Evolutionary conservation across 1,140 invertebrate species (phyloP).

Genomic region (Glomeris maerens): DNA sequence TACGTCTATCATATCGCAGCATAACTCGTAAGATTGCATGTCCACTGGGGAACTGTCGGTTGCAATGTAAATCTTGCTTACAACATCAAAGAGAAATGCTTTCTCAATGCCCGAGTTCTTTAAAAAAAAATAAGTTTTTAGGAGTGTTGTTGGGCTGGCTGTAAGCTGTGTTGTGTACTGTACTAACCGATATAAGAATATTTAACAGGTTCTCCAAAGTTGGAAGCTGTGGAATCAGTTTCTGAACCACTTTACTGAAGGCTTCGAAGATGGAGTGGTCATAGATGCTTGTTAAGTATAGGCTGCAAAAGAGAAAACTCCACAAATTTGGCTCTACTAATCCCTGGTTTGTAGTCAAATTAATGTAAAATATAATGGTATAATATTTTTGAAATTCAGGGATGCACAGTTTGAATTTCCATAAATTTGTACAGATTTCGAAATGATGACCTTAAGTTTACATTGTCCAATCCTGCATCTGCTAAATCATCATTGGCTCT

Average conservation of each 20-base stretch:
- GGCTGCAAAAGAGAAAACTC: conserved; percentile 38
- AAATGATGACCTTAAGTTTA: conserved; percentile 46
- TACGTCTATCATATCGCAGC: conserved; percentile 99
- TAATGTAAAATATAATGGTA: conserved; percentile 1
- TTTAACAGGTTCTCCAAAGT: conserved; percentile 97
- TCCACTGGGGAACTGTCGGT: conserved; percentile 98
- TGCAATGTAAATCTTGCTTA: conserved; percentile 98
- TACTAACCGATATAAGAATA: conserved; percentile 90
- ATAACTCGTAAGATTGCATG: conserved; percentile 98
- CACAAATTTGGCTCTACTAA: neutral
- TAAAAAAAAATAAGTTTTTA: conserved; percentile 13
- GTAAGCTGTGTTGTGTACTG: neutral
- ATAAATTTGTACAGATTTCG: no score
- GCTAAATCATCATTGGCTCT: conserved; percentile 84
- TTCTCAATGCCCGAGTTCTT: conserved; percentile 97
- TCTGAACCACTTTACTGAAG: conserved; percentile 99
- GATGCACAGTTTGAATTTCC: no score
- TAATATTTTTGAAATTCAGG: neutral
- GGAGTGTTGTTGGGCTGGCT: neutral
- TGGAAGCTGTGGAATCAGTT: conserved; percentile 91
- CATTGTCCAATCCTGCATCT: conserved; percentile 72
- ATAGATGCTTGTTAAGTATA: conserved; percentile 97
- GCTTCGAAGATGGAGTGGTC: conserved; percentile 99
- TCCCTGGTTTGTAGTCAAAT: neutral
- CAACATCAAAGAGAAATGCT: conserved; percentile 95